A percentile compares a stretch with the other conserved stretches of the same genome.
Conservation (phyloP, 2,888 invertebrate species). For the Drosophila mulleri region DNA sequence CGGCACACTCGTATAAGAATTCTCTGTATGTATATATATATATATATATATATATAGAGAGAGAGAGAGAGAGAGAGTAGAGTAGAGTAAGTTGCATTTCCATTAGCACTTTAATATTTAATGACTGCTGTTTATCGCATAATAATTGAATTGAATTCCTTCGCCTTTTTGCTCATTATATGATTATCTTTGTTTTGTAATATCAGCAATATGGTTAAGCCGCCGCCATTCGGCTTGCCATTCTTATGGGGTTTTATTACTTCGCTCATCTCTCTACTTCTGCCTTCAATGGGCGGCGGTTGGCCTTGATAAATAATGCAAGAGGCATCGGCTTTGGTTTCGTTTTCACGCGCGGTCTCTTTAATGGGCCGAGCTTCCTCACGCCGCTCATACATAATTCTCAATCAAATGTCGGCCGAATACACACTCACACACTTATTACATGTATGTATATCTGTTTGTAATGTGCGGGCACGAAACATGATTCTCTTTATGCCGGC, state of each 20-base stretch:
- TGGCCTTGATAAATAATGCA: constrained; percentile 67
- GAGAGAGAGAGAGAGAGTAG: constrained; percentile 11
- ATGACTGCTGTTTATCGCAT: constrained; percentile 74
- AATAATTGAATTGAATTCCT: constrained; percentile 68
- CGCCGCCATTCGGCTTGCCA: constrained; percentile 33
- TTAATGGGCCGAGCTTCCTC: constrained; percentile 38
- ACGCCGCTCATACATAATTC: constrained; percentile 57
- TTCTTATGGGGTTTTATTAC: constrained; percentile 57
- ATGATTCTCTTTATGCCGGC: constrained; percentile 55
- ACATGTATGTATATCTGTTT: constrained; percentile 34
- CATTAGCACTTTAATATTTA: constrained; percentile 76
- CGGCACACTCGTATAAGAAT: neutral
- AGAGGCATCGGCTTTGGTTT: constrained; percentile 42
- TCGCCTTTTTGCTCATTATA: constrained; percentile 69
- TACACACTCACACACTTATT: constrained; percentile 17
- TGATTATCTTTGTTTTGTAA: constrained; percentile 74
- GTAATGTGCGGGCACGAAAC: constrained; percentile 56
- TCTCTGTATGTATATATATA: neutral
- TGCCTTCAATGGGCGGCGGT: neutral
- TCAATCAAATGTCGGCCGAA: constrained; percentile 60
- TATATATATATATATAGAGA: no score
- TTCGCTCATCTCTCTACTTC: constrained; percentile 34
- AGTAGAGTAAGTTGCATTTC: constrained; percentile 48
- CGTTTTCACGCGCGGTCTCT: constrained; percentile 31
- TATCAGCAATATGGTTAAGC: constrained; percentile 63